Base-by-base conservation (phyloP, 2,888 invertebrate genomes). In the Andrena fulva region DNA sequence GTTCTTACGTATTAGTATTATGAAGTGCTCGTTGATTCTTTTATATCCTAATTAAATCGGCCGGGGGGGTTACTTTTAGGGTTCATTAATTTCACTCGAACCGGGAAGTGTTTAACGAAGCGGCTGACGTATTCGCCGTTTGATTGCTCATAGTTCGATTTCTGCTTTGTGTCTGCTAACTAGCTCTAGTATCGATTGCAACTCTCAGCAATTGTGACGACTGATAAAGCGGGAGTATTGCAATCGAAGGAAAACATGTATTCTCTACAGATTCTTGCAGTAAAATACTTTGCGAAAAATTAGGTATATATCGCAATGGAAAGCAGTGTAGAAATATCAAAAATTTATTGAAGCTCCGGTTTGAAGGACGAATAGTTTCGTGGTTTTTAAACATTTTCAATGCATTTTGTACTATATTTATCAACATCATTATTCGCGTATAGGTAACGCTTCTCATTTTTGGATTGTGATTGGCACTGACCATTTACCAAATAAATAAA, bases 61-160 rank as follows among this genome's bases (percentile, higher is more conserved):
- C 71, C 68, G 74, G 77, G 78, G 78, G 71, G 76, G 77, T 85
- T 85, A 87, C 77, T 80, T 81, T 80, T 80, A 64, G 74, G 69
- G 56, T 80, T 80, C 69, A 70, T 89, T 88, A 87, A 87, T 85
- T 87, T 85, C 80, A 85, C 81, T 83, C 82, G 75, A 82, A 86
- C 70, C 82, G 85, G 81, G 82, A 84, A 87, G 80, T 71, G 83
- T 81, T 87, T 88, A 86, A 89, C 85, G 86, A 88, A 87, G 88
- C 86, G 85, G 76, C 59, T 48, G 73, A 62, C 76, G 63, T 52
- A 48, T 50, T 67, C 60, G 42, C 72, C 80, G 75, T 83, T 82
- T 83, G 75, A 79, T 80, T 73, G 63, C 62, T 77, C 80, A 75
- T 81, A 84, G 85, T 87, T 82, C 87, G 77, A 84, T 71, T 77